Base-by-base conservation (phyloP, 2,888 invertebrate species). In the Leucophora obtusa region DNA sequence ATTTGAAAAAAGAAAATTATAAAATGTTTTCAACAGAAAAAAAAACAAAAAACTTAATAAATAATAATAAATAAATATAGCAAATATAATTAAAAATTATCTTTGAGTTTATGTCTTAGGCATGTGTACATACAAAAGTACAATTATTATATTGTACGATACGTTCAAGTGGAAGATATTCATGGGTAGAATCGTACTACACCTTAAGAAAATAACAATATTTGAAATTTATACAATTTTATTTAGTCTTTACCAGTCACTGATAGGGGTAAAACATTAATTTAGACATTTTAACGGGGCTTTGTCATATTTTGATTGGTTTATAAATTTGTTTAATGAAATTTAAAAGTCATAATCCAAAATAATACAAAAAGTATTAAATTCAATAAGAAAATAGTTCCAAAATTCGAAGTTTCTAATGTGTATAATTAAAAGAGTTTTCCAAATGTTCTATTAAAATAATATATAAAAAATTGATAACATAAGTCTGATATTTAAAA, bases 81-180 rank as follows among this genome's bases (percentile, higher is more conserved):
- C 43, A 65, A 58, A 65, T 51, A 73, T 58, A 73, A 73, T 56
- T 65, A 50, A 65, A 28, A 63, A 65, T 73, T 73, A 73, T 73
- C 72, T 72, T 38, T 24, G 56, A 62, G 54, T 63, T 56, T 15
- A 24, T 18, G 21, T 21, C 4, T 21, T 21, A 21, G 6, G 6
- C 59, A 43, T 10, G 10, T 33, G 7, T 28, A 38, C 53, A 35
- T 9, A 60, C 11, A 47, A n/a, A 70, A 21, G 15, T 59, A 71
- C 53, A 54, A 28, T 28, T 28, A 28, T 28, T 28, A 28, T 28
- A 28, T 28, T 28, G 33, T 33, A 35, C 18, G 18, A 21, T 33
- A 35, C 18, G 18, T 28, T 59, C 17, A 70, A 53, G 56, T 62
- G 50, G 21, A 28, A 53, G 8, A 24, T 15, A 59, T 21, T n/a